These are phyloP conservation scores for Cantharis lateralis DNA, from an alignment of 2,888 invertebrate genomes.

Conservation along the genomic window DNA sequence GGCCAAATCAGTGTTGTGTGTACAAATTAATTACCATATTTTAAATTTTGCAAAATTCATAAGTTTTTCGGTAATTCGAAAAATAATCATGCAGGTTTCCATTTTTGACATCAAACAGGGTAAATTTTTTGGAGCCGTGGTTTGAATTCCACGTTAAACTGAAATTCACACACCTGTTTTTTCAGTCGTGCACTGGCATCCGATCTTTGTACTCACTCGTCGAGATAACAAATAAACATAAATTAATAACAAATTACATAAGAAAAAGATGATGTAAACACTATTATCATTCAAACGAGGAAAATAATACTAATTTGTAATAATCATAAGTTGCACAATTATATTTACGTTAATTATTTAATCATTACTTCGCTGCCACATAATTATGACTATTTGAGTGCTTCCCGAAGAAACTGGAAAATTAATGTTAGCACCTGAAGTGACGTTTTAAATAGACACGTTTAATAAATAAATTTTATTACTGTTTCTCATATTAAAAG, in stretches of 20 bases:
- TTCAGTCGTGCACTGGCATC: not conserved
- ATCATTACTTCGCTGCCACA: not conserved
- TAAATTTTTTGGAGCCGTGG: not conserved
- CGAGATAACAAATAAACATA: not conserved
- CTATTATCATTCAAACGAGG: not conserved
- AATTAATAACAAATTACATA: not conserved
- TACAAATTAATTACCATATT: not conserved
- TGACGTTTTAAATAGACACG: not conserved
- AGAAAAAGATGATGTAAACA: not conserved
- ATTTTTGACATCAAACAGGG: too few species aligned
- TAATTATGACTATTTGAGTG: not conserved
- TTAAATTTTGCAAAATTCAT: too few species aligned
- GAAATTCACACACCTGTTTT: not conserved
- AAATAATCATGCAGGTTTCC: too few species aligned
- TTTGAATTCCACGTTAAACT: not conserved
- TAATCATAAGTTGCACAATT: not conserved
- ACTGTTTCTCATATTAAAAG: slow-evolving; percentile 8
- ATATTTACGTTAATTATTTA: not conserved
- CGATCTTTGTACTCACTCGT: not conserved
- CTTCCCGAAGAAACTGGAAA: not conserved
- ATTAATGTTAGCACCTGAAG: not conserved
- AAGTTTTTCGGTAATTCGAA: too few species aligned
- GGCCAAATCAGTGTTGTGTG: not conserved
- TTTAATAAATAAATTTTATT: not conserved
- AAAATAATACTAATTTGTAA: not conserved